These are phyloP conservation scores for Talpa occidentalis DNA, from an alignment of 2,113 vertebrate species.

Conservation along the genomic window DNA sequence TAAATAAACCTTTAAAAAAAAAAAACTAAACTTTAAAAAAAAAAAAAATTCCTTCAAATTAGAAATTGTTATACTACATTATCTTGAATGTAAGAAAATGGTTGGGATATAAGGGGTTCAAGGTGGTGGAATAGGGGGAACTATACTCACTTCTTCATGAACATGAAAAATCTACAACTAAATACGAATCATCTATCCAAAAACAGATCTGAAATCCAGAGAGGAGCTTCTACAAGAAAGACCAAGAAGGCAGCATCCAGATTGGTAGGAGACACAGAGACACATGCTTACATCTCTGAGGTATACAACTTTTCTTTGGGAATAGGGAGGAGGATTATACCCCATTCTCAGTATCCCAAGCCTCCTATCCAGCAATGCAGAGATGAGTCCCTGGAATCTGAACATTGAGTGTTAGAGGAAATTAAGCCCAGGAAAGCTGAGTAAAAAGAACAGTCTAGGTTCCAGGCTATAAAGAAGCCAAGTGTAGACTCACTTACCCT, in stretches of 20 bases:
- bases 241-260: too few species aligned
- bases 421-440: background rate
- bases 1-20: too few species aligned
- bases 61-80: background rate
- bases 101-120: background rate
- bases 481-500: background rate
- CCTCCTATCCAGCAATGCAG: background rate
- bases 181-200: background rate
- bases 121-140: background rate
- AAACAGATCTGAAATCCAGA: background rate
- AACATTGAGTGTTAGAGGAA: background rate
- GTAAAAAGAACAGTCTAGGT: background rate
- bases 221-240: too few species aligned
- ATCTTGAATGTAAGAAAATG: background rate
- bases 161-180: background rate
- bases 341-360: background rate
- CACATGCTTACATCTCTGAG: background rate
- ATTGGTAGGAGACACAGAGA: background rate
- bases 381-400: background rate
- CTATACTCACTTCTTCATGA: background rate
- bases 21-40: too few species aligned
- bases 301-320: background rate
- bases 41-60: background rate
- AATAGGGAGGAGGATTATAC: background rate
- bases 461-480: background rate